Evolutionary conservation across 2,888 invertebrate genomes (phyloP), one percentile per base, ranked within the genome.

Genomic region (Augochlorella aurata): DNA sequence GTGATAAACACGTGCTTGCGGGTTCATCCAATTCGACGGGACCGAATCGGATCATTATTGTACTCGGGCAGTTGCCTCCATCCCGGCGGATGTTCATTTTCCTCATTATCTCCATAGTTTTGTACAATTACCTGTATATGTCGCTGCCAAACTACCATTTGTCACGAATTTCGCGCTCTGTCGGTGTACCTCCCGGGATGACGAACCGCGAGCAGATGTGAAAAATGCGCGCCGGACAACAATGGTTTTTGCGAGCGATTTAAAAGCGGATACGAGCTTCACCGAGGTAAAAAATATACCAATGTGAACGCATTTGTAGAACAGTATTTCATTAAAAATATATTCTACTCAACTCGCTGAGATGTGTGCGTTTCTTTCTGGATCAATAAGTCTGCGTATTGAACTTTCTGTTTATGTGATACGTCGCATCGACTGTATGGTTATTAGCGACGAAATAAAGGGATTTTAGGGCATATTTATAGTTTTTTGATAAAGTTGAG

Each of bases 1-100:
- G 80, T 80, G 80, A 84, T 79, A 84, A 84, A 84, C 85, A 78
- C 68, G 74, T 79, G 84, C 68, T 74, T 80, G 75, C 65, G 70
- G 79, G 29, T 21, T 72, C 77, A 75, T 68, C n/a, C 75, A 58
- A 73, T 79, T 67, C 74, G 73, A 73, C 49, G 65, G 63, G 66
- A 45, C 68, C 66, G 71, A 83, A 83, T 83, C 81, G 78, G 50
- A 78, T 83, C 78, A 77, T 81, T 81, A 79, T 78, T 63, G 74
- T 75, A 65, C 65, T 66, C 65, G 69, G 47, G 21, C 47, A 67
- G 71, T 47, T 66, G 69, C 72, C 69, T 24, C 66, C 74, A 38
- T 74, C 71, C 71, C 75, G 58, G 63, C 73, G 65, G 73, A 73
- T 69, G 78, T 78, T 79, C 75, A 78, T 81, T 78, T 83, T 76